phyloP scores from a whole-genome alignment of 92 coral and sea anemone species.

The Plumapathes pennacea region DNA sequence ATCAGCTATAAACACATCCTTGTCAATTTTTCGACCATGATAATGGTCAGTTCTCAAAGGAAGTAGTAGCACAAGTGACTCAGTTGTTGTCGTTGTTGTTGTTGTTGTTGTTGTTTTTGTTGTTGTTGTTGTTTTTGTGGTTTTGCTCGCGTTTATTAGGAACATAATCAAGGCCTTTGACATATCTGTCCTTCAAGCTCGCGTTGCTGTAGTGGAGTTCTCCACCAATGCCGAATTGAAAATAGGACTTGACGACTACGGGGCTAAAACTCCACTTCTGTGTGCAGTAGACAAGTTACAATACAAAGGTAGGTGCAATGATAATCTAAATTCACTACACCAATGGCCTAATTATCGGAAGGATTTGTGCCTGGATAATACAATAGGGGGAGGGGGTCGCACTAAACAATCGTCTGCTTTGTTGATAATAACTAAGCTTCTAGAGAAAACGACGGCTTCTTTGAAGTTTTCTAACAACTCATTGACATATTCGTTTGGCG shows the following conservation, averaged over 20 bases:
- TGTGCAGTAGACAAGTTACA: constrained; percentile 48
- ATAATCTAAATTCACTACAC: neutral
- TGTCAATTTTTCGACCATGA: too few relatives aligned
- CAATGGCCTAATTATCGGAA: too few relatives aligned
- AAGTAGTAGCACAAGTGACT: too few relatives aligned
- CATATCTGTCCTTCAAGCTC: constrained; percentile 64
- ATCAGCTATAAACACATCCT: too few relatives aligned
- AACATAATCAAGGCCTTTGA: constrained; percentile 59
- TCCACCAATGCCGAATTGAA: constrained; percentile 21
- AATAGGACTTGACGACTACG: constrained; percentile 54
- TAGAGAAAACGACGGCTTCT: too few relatives aligned
- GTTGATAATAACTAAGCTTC: too few relatives aligned
- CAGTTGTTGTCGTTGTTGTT: neutral
- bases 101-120: neutral
- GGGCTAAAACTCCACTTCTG: constrained; percentile 60
- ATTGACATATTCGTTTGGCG: neutral
- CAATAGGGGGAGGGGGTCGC: too few relatives aligned
- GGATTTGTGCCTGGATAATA: neutral
- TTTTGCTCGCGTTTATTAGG: constrained; percentile 13
- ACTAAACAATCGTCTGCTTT: too few relatives aligned
- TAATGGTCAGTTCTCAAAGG: too few relatives aligned
- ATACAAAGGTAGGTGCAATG: constrained; percentile 23
- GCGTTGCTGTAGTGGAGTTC: constrained; percentile 66
- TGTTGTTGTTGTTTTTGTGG: neutral
- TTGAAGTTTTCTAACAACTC: neutral